Evolutionary conservation across 1,140 invertebrate genomes (phyloP), one percentile per base, ranked within the genome.

Genomic region (Drosophila biarmipes): DNA sequence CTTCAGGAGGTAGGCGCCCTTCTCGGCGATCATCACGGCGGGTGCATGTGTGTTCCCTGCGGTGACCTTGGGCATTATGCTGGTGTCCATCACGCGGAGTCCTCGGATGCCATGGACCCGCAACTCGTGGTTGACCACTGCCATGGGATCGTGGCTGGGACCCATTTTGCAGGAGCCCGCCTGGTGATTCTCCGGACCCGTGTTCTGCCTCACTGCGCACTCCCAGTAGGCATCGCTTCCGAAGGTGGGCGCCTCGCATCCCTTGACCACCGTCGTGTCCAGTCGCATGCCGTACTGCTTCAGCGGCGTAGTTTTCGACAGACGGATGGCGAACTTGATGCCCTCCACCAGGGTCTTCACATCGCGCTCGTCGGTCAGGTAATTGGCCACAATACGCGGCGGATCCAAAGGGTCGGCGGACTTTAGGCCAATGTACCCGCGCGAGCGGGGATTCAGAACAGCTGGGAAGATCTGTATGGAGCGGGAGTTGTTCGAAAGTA

Each of bases 371-470:
- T 96, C 94, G 4, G 94, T 95, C 49, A 98, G 93, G 91, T 98
- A 98, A 80, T 96, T 97, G 0, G 97, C 96, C 80, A 97, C 95
- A 80, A 99, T 96, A n/a, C 95, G 85, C 0, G 98, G 98, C 29
- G 95, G 94, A 5, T 95, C 94, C 1, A 95, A 90, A 0, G 98
- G 98, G 93, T 99, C 95, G n/a, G 93, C 93, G 0, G 95, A 95
- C 31, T 94, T 93, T 3, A 98, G 90, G 12, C 94, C 94, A 0
- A 98, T 87, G 76, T 95, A 95, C 0, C 97, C 97, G 45, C 95
- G 93, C 49, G 96, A 97, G 78, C 96, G 96, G 0, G 97, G 97
- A 90, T 97, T 96, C 24, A 96, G 89, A 2, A 95, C 94, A 0
- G 94, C 93, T 0, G 95, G 93, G 80, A 95, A 94, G 19, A 95